Conservation (phyloP, 1,140 invertebrate genomes). For the Drosophila nebulosa region DNA sequence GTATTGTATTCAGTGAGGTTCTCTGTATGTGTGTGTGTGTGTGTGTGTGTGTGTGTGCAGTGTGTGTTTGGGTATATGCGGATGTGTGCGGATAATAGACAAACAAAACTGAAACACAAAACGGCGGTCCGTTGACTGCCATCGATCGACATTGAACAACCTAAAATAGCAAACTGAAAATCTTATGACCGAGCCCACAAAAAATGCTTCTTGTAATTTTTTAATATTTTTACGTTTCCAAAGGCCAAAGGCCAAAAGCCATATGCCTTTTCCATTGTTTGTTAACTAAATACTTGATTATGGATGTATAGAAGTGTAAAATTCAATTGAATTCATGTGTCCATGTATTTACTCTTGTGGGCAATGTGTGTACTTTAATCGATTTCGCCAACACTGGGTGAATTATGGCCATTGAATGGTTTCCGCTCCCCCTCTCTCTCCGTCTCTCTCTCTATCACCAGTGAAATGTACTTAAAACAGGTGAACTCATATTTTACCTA, state of each 20-base stretch:
- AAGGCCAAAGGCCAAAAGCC: too few relatives aligned
- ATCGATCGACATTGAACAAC: conserved; percentile 39
- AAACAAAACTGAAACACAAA: conserved; percentile 63
- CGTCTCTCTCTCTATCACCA: not conserved
- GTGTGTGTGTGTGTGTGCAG: not conserved
- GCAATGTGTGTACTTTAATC: not conserved
- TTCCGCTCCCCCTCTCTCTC: too few relatives aligned
- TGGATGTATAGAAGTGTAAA: not conserved
- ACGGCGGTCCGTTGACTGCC: conserved; percentile 47
- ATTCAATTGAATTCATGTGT: not conserved
- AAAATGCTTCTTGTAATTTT: not conserved
- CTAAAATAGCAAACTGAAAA: not conserved
- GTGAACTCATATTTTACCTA: conserved; percentile 1
- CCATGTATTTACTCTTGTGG: not conserved
- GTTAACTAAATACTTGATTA: not conserved
- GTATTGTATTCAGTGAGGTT: conserved; percentile 17
- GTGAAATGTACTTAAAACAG: conserved; percentile 1
- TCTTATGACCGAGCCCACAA: not conserved
- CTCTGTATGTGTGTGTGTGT: not conserved
- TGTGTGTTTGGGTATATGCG: not conserved
- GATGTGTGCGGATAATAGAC: conserved; percentile 38
- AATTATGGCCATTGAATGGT: conserved; percentile 1
- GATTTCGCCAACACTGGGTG: not conserved
- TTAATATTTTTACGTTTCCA: not conserved
- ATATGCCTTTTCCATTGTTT: not conserved